Evolutionary conservation across 2,797 vertebrate species (phyloP).

Genomic region (Scyliorhinus canicula): DNA sequence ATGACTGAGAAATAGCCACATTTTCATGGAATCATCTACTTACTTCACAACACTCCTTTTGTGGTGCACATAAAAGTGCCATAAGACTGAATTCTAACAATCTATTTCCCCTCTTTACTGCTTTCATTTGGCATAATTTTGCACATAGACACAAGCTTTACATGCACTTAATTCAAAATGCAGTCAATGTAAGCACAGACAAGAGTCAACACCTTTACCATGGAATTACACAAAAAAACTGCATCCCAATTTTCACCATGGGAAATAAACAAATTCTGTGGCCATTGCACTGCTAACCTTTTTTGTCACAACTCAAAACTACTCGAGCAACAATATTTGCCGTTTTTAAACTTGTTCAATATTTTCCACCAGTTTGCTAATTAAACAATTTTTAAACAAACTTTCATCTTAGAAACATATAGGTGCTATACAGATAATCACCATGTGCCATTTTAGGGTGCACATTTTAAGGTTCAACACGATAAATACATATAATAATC

Average conservation of each 20-base stretch:
- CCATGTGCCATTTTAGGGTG: background rate
- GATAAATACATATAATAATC: too few species aligned
- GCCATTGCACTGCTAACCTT: background rate
- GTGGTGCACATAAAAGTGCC: background rate
- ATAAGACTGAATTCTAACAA: background rate
- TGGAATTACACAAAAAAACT: background rate
- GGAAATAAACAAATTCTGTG: background rate
- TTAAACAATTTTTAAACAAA: background rate
- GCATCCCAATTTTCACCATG: background rate
- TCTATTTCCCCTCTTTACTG: background rate
- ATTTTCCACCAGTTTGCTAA: background rate
- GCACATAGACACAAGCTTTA: background rate
- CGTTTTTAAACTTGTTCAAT: background rate
- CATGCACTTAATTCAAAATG: background rate
- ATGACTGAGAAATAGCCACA: background rate
- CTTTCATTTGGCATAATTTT: background rate
- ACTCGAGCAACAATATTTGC: conserved; percentile 15
- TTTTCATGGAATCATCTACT: background rate
- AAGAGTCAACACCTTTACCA: background rate
- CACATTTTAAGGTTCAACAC: background rate
- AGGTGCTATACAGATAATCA: background rate
- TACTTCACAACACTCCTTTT: background rate
- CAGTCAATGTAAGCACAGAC: background rate
- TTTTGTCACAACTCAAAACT: background rate
- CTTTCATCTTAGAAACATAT: background rate